A percentile compares a stretch with the other conserved stretches of the same genome.
Conservation (phyloP, 2,113 vertebrate species). For the Puma concolor region DNA sequence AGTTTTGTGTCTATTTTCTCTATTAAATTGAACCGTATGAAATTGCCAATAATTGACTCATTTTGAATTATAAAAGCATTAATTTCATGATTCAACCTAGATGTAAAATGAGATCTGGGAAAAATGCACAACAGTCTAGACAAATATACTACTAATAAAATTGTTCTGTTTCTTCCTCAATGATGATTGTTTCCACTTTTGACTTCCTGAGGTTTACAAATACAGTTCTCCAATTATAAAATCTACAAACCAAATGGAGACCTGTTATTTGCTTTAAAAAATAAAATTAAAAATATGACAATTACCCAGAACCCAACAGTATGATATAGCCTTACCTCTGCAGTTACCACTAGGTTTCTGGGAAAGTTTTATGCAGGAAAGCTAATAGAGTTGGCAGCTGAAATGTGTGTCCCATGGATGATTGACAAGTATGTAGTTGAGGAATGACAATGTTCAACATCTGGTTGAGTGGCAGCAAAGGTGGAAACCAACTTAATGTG, state of each 20-base stretch:
- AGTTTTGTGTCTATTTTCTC: background rate
- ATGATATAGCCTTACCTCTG: background rate
- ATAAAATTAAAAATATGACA: background rate
- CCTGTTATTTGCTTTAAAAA: background rate
- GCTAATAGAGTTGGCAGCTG: background rate
- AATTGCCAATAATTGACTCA: background rate
- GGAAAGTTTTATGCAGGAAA: background rate
- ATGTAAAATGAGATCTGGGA: background rate
- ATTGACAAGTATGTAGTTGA: background rate
- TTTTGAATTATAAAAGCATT: background rate
- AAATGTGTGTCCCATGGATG: background rate
- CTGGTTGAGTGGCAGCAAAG: background rate
- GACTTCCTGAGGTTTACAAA: background rate
- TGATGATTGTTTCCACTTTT: background rate
- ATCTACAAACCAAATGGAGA: background rate
- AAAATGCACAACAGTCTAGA: background rate
- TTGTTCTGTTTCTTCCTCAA: background rate
- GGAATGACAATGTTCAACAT: background rate
- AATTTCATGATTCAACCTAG: background rate
- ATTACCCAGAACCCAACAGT: background rate
- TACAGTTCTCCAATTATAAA: background rate
- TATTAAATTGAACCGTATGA: background rate
- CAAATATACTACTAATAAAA: background rate
- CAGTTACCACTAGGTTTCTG: background rate
- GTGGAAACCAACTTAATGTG: background rate